Evolutionary conservation across 2,888 invertebrate genomes (phyloP).

Genomic region (Nymphalis polychloros): DNA sequence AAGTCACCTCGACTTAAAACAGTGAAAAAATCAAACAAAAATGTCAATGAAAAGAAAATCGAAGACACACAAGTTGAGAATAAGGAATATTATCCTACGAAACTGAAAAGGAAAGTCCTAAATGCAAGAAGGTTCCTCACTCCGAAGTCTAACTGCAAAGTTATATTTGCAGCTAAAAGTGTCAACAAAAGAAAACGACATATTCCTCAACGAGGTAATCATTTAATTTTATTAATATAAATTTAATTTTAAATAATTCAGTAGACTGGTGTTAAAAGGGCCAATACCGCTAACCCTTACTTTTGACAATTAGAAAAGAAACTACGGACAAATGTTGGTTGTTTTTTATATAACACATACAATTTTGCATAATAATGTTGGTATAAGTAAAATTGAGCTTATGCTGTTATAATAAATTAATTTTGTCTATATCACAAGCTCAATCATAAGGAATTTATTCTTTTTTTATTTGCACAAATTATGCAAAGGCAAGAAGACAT

Average conservation of each 20-base stretch:
- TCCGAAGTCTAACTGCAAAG: conserved; percentile 53
- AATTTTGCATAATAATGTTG: too few species aligned
- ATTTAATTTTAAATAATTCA: neutral
- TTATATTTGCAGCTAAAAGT: conserved; percentile 48
- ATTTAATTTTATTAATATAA: neutral
- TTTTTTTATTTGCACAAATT: too few species aligned
- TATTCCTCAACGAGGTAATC: conserved; percentile 54
- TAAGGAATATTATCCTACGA: conserved; percentile 58
- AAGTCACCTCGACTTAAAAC: neutral
- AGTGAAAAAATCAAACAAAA: neutral
- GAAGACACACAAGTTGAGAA: conserved; percentile 17
- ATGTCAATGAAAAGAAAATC: neutral
- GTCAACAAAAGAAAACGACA: conserved; percentile 58
- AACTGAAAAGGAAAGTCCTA: conserved; percentile 47
- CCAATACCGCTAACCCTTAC: too few species aligned
- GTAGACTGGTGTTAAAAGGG: too few species aligned
- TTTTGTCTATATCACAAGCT: too few species aligned
- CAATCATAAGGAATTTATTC: too few species aligned
- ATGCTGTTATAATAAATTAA: too few species aligned
- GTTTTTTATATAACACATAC: too few species aligned
- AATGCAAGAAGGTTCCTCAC: conserved; percentile 54
- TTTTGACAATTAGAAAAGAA: too few species aligned
- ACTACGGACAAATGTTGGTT: too few species aligned
- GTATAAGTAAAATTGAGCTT: too few species aligned
- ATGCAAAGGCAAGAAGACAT: too few species aligned